These are phyloP conservation scores for Eupeodes latifasciatus DNA, from an alignment of 2,888 invertebrate genomes.

Conservation along the genomic window DNA sequence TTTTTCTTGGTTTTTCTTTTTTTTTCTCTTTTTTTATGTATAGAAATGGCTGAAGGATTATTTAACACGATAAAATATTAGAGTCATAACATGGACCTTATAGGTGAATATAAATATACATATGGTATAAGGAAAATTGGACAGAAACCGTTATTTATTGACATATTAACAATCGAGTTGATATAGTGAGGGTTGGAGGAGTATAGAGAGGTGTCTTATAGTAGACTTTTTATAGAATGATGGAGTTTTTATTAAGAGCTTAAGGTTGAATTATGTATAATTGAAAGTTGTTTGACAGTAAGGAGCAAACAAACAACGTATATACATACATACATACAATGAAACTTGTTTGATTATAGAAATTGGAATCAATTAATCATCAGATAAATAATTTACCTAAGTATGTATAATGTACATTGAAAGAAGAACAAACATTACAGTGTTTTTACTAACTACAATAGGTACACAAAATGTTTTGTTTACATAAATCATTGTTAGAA, in stretches of 20 bases:
- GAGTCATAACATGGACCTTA: conserved; percentile 37
- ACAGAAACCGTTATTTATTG: conserved; percentile 67
- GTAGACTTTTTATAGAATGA: conserved; percentile 11
- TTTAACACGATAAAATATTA: conserved; percentile 43
- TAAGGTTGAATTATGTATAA: conserved; percentile 12
- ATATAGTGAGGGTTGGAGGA: background rate
- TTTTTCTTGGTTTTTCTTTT: conserved; percentile 2
- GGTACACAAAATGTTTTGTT: too few species aligned
- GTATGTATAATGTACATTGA: background rate
- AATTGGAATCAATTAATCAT: background rate
- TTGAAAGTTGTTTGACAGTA: background rate
- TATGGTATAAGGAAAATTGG: conserved; percentile 39
- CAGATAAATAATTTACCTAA: background rate
- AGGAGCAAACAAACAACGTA: background rate
- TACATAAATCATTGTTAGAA: too few species aligned
- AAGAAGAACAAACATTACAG: background rate
- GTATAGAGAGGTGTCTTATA: background rate
- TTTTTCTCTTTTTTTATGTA: background rate
- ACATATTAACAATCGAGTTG: conserved; percentile 51
- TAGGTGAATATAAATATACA: conserved; percentile 9
- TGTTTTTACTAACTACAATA: too few species aligned
- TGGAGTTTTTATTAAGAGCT: conserved; percentile 8
- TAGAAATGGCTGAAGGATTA: background rate
- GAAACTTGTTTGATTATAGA: background rate
- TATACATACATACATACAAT: background rate